Base-by-base conservation (phyloP, 1,140 invertebrate species). In the Conus ventricosus region DNA sequence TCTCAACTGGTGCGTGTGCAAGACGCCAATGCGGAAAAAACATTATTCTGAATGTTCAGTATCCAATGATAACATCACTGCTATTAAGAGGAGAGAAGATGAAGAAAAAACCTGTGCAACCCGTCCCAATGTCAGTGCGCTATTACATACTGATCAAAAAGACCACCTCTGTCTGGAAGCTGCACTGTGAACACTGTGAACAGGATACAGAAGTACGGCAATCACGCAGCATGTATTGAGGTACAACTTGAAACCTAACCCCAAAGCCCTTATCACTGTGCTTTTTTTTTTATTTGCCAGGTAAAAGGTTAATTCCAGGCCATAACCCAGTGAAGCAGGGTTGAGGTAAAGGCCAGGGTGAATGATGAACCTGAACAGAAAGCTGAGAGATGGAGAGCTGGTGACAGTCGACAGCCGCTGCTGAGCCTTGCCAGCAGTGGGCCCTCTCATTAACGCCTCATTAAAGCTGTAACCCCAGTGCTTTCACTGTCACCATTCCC, bases 391-490 rank as follows among this genome's bases (percentile, higher is more conserved):
- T 71, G 17, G 67, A n/a, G 67, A 6, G 6, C 6, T 5, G 67
- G 13, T 71, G 67, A 71, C 67, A 71, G 20, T 20, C 23, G 67
- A 71, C 67, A 71, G 67, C 20, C 20, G 67, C 67, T 4, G 20
- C 20, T 13, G 13, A 71, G 67, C 23, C 23, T 71, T 7, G 13
- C 67, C 67, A 71, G 17, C 67, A 71, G 67, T 71, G 0, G 13
- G 67, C 67, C 67, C 67, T 20, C 67, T 71, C 67, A 71, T 71
- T 71, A 71, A 71, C 67, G 67, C 67, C 67, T n/a, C 67, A 71
- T 71, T 71, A 71, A 71, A 71, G 67, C 11, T 20, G 15, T 0
- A 3, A 71, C 4, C 11, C 10, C 67, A 71, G 67, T 20, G 67
- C 67, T 23, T 71, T 71, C 67, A 71, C 20, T 71, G 67, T 71